A percentile compares a stretch with the other conserved stretches of the same genome.
These are phyloP conservation scores for Busseola fusca DNA, from an alignment of 2,888 invertebrate species.

Conservation along the genomic window DNA sequence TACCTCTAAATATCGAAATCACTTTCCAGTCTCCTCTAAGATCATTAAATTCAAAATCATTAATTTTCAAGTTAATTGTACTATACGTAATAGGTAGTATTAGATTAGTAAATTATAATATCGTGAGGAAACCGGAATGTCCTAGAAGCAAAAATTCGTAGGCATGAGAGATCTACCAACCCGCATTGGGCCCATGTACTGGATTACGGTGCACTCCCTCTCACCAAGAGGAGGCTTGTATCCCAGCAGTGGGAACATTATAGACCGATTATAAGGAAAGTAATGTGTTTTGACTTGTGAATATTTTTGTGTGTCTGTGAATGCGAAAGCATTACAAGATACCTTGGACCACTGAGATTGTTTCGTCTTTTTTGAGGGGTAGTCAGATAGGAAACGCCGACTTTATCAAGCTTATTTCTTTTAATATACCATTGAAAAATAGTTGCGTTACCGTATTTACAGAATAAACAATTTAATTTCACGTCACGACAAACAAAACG, in stretches of 20 bases:
- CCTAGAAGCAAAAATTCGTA: not conserved
- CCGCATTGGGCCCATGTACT: not conserved
- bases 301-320: not conserved
- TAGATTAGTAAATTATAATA: not conserved
- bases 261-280: not conserved
- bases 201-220: not conserved
- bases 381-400: not conserved
- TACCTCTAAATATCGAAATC: slow-evolving; percentile 10
- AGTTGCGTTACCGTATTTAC: not conserved
- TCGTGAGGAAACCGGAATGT: not conserved
- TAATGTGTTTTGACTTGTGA: too few relatives aligned
- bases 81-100: too few relatives aligned
- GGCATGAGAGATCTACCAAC: not conserved
- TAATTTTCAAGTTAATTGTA: not conserved
- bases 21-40: too few relatives aligned
- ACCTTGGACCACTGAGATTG: not conserved
- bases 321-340: not conserved
- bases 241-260: not conserved
- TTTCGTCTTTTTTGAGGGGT: not conserved
- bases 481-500: not conserved
- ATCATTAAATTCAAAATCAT: not conserved
- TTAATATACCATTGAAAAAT: not conserved
- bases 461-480: not conserved
- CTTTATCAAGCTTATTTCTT: not conserved
- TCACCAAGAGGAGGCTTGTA: not conserved